Base-by-base conservation (phyloP, 2,888 invertebrate genomes). In the Acheta domesticus region DNA sequence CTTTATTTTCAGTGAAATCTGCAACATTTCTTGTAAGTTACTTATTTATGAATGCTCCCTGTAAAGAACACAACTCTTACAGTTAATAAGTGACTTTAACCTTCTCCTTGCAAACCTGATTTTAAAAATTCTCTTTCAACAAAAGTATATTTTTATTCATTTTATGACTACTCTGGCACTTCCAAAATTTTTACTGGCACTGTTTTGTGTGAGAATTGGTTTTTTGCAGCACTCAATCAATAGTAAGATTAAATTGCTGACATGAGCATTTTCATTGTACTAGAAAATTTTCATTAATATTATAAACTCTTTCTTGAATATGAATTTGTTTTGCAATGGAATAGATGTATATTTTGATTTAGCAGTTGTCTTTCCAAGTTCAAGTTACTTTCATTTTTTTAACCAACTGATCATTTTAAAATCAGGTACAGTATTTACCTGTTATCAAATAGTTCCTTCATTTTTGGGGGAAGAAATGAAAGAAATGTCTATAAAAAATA, bases 191-290 rank as follows among this genome's bases (percentile, higher is more conserved):
- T 62, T n/a, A 62, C 11, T 19, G n/a, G 62, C 62, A 62, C 62
- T 62, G 62, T 62, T 62, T 62, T 62, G 36, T n/a, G n/a, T 48
- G 12, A 49, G 20, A 36, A 76, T 21, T 76, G 76, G 75, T n/a
- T 76, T 49, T 36, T n/a, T 76, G n/a, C n/a, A 76, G 76, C 76
- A 76, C 49, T 23, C 49, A n/a, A 76, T 20, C n/a, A 36, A 36
- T 76, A 11, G 19, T n/a, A 76, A 12, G 76, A 76, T 76, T 14
- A 48, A 48, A 23, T 76, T 23, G 14, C 49, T 76, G 48, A 23
- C 36, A 76, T 48, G 75, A 76, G 76, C 76, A 76, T 76, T 19
- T n/a, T 23, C 5, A 75, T 75, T 75, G 21, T 75, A 21, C 75
- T 36, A 74, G 20, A n/a, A 20, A n/a, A n/a, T 74, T 1, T n/a